Base-by-base conservation (phyloP, 2,797 vertebrate genomes). In the Channallabes apus region DNA sequence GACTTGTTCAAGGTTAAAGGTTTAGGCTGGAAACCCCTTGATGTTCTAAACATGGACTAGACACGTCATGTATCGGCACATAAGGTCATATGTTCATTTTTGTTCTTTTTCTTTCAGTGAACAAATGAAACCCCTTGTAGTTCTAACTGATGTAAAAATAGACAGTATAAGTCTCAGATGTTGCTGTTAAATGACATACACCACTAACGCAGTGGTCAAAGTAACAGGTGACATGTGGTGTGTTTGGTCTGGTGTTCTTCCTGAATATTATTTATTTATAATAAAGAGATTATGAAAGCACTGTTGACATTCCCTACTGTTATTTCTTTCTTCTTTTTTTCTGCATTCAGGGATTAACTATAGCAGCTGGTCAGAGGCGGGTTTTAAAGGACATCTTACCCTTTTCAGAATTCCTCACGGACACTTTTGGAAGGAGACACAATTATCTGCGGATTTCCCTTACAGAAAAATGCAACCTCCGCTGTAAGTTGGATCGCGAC, bases 381-480 rank as follows among this genome's bases (percentile, higher is more conserved):
- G 94, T 93, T 83, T 88, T 95, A 2, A 88, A 82, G 69, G 90
- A 92, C 0, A 78, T 88, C 14, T 80, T 90, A 0, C 97, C 97
- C 4, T 98, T 98, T 90, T 99, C 98, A 0, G 92, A 94, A 5
- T 98, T 99, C 90, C 90, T 99, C 91, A 97, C 94, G 0, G 98
- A 99, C 91, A 91, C 84, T 86, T 99, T 98, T 79, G 97, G 96
- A 59, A 95, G 98, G 32, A 94, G 91, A 15, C 98, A 99, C 94
- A 98, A 91, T 90, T 99, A 99, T 91, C 94, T 99, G 76, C 92
- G 98, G 41, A 97, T 99, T 88, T 99, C 98, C 0, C 92, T 99
- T 90, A 99, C 98, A 0, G 98, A 99, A 93, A 99, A 97, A 89
- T 99, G 98, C 91, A 99, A 99, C 92, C 96, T 99, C 22, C 94